phyloP scores from a whole-genome alignment of 2,113 vertebrate genomes.

The Acanthisitta chloris region DNA sequence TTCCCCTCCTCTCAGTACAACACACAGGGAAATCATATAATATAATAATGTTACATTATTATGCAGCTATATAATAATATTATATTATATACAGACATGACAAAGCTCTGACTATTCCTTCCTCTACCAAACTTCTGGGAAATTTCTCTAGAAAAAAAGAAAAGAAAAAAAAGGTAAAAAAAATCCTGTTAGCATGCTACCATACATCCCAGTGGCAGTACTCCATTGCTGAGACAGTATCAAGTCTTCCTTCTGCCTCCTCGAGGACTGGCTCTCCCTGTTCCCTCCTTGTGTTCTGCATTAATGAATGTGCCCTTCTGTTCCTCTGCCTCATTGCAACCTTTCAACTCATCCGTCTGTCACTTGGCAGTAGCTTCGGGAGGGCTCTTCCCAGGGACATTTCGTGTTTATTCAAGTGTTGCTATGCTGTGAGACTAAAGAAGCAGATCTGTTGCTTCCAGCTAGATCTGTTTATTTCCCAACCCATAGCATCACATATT shows the following conservation, averaged over 20 bases:
- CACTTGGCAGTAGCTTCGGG: background rate
- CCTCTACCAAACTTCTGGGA: background rate
- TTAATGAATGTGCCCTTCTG: slow-evolving; percentile 36
- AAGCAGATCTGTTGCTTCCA: slow-evolving; percentile 7
- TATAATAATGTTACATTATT: background rate
- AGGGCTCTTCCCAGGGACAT: slow-evolving; percentile 17
- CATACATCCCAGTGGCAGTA: background rate
- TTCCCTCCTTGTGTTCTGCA: background rate
- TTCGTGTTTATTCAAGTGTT: slow-evolving; percentile 45
- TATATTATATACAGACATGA: background rate
- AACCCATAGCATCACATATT: background rate
- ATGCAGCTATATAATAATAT: background rate
- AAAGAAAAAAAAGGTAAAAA: accelerated
- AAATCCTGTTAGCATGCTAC: background rate
- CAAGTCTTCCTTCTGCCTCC: background rate
- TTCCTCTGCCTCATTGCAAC: background rate
- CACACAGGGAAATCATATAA: background rate
- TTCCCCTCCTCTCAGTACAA: background rate
- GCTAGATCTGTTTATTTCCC: slow-evolving; percentile 26
- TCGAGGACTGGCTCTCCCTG: background rate
- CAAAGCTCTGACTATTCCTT: background rate
- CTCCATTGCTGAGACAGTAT: background rate
- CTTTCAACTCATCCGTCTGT: slow-evolving; percentile 44
- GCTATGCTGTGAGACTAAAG: slow-evolving; percentile 22
- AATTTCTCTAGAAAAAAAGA: background rate